Base-by-base conservation (phyloP, 1,140 invertebrate species). In the Drosophila santomea region DNA sequence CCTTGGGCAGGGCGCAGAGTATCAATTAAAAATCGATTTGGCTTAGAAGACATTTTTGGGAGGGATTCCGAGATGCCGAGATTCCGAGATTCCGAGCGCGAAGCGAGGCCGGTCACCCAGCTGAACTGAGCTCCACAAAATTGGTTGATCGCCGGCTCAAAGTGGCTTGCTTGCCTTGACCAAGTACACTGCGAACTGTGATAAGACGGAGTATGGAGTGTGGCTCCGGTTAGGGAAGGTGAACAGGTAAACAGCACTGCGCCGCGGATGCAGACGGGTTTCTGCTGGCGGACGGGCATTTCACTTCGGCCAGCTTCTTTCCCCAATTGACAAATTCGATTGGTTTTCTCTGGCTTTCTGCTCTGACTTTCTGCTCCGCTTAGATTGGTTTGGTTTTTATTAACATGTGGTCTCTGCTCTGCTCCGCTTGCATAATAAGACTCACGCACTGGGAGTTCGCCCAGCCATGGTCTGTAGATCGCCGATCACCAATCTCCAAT, bases 131-230 rank as follows among this genome's bases (percentile, higher is more conserved):
- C 10, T 11, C 4, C 7, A 32, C 8, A 8, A 3, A 32, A 32
- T 12, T 11, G 48, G 2, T 51, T 28, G 28, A 51, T 51, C 10
- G 48, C 47, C 47, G 47, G 25, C 1, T 7, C 35, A 62, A 62
- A 55, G 48, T 62, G 28, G 17, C 75, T 62, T 45, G 82, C 60
- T 88, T 45, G 63, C 83, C 83, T 86, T 86, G 83, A 89, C 83
- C 83, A 86, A 75, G 61, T 76, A 76, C 80, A 79, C 76, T 58
- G 28, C 44, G 68, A 61, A 36, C 54, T 10, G n/a, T 17, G 38
- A 45, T 32, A 25, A 59, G 35, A 32, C 20, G 63, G 39, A 23
- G 43, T 4, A 8, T 17, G 63, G 39, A 23, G 43, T 4, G 3
- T 17, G 2, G n/a, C 39, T n/a, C 14, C 15, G 39, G n/a, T n/a